phyloP scores from a whole-genome alignment of 1,140 invertebrate genomes.

The Zeugodacus cucurbitae region DNA sequence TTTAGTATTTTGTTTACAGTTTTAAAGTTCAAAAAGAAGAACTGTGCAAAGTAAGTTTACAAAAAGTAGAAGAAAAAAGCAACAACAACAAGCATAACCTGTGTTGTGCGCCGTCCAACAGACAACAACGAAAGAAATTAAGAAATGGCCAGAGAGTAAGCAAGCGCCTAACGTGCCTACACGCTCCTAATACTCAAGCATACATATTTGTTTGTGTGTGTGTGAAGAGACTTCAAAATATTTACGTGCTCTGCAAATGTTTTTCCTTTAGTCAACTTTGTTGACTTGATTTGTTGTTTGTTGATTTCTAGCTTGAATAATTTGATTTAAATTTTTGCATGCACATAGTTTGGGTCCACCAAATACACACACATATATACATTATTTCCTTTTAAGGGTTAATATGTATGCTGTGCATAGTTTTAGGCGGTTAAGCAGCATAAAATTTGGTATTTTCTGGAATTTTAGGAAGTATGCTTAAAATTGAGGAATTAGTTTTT shows the following conservation, averaged over 20 bases:
- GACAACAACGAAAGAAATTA: not conserved
- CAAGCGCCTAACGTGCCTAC: not conserved
- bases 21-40: conserved; percentile 16
- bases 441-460: not conserved
- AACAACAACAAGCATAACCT: not conserved
- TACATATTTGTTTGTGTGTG: not conserved
- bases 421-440: conserved; percentile 4
- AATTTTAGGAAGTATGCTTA: not conserved
- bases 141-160: not conserved
- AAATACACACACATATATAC: not conserved
- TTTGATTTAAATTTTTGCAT: not conserved
- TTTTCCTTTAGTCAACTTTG: not conserved
- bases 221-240: not conserved
- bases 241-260: not conserved
- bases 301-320: not conserved
- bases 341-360: not conserved
- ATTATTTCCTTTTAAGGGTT: not conserved
- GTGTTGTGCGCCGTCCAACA: not conserved
- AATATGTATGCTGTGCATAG: not conserved
- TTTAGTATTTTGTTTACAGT: conserved; percentile 25
- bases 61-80: not conserved
- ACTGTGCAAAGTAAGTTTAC: not conserved
- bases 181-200: not conserved
- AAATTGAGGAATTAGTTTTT: too few species aligned
- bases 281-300: not conserved